Evolutionary conservation across 2,888 invertebrate genomes (phyloP), one percentile per base, ranked within the genome.

Genomic region (Eustalomyia histrio): DNA sequence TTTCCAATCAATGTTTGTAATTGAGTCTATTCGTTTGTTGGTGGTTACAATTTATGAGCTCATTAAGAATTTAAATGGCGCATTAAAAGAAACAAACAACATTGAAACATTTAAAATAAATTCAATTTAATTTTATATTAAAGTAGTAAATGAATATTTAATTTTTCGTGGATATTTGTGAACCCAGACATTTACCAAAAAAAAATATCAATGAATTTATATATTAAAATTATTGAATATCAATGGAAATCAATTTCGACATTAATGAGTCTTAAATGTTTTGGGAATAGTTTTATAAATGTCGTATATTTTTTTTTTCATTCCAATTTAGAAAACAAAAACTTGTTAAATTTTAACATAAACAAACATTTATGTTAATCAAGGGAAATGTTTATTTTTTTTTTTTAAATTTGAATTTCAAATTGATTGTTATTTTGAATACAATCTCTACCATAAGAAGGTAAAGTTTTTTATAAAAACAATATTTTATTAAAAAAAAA

Each of bases 61-160:
- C 82, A 83, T 83, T 83, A 83, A 76, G 75, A 63, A 83, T 83
- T 79, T 83, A 79, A 83, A 83, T 79, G 76, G 69, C 67, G 68
- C 80, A 75, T 80, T 78, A 76, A 73, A 73, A 57, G 73, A 76
- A 79, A 74, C 65, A 72, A 68, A 69, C 63, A 65, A 64, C 58
- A 14, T 39, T 64, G 21, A 71, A 61, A 72, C 72, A 50, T 61
- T 72, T 67, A 21, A 78, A 78, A 61, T 29, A 21, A 47, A 67
- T 1, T 57, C 57, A 24, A 33, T 33, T 72, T 55, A 67, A 67
- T 55, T 72, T 71, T 6, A 65, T 39, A 55, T 61, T 57, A 29
- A 68, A 73, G 61, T 67, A 73, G 72, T 79, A 67, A 79, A 61
- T 79, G 72, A 67, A 79, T 79, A 73, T 57, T 67, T 78, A 78